Evolutionary conservation across 2,888 invertebrate species (phyloP), one percentile per base, ranked within the genome.

Genomic region (Zonitis immaculata): DNA sequence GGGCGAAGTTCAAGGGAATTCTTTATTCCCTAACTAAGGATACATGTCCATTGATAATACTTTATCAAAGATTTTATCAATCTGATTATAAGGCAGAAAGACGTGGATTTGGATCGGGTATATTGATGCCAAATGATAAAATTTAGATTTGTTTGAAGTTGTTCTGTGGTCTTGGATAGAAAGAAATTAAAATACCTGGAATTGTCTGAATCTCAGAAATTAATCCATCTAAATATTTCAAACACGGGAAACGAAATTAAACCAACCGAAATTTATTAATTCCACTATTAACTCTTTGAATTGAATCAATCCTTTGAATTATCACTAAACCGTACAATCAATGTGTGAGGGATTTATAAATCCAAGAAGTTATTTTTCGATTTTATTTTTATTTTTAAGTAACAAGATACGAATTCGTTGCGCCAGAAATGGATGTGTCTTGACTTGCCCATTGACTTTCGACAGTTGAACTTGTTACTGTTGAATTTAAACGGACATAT

Each of bases 401-500:
- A n/a, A n/a, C n/a, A n/a, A n/a, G n/a, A n/a, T n/a, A n/a, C n/a
- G n/a, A n/a, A n/a, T n/a, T n/a, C n/a, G n/a, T n/a, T n/a, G n/a
- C n/a, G n/a, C n/a, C n/a, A n/a, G n/a, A n/a, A n/a, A 20, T 39
- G n/a, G 20, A 20, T 39, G n/a, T 18, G 2, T 39, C 39, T 18
- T 20, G 20, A 39, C 20, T 20, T 39, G 4, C 18, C 39, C 11
- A 20, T 18, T 39, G 39, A 39, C 39, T 39, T 39, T 11, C 11
- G 39, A 39, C 39, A 39, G 5, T 39, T 39, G 14, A 14, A 14
- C 32, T 32, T 32, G 42, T 9, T 22, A 8, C 28, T 28, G 28
- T 44, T 49, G 53, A 49, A 47, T 30, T 47, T 47, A 46, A 49
- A 35, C 27, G 44, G 49, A 47, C 47, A 28, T 54, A 43, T 54